Percentiles rank a stretch among this genome's conserved stretches.
These are phyloP conservation scores for Eublepharis macularius DNA, from an alignment of 2,113 vertebrate species.

Conservation along the genomic window DNA sequence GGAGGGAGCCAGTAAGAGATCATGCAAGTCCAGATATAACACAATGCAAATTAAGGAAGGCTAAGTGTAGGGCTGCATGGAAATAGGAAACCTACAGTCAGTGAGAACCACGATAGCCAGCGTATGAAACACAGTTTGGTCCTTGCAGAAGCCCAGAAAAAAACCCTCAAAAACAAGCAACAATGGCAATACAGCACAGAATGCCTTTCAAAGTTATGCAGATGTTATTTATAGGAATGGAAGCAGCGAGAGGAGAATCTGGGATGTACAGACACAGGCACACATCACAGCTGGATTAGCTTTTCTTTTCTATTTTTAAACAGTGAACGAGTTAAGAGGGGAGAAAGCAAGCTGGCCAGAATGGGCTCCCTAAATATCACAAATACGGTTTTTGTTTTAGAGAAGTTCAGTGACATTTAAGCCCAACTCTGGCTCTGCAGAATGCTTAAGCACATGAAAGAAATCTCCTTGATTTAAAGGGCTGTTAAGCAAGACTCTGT, in stretches of 20 bases:
- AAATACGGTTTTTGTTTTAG: not conserved
- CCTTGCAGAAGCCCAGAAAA: slow-evolving; percentile 42
- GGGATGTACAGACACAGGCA: slow-evolving; percentile 65
- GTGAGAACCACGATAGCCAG: slow-evolving; percentile 82
- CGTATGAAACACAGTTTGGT: slow-evolving; percentile 54
- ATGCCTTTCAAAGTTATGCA: slow-evolving; percentile 66
- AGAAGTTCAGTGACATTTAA: not conserved
- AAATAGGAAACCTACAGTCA: slow-evolving; percentile 53
- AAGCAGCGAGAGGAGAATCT: slow-evolving; percentile 82
- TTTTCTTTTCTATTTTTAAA: slow-evolving; percentile 23
- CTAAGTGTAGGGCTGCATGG: not conserved
- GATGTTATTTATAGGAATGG: slow-evolving; percentile 52
- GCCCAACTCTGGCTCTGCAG: not conserved
- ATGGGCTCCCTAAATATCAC: not conserved
- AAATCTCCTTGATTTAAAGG: rapidly evolving
- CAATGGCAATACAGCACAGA: slow-evolving; percentile 62
- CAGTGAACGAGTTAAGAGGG: slow-evolving; percentile 42
- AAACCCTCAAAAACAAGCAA: slow-evolving; percentile 50
- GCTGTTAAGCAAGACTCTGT: rapidly evolving
- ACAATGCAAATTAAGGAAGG: not conserved
- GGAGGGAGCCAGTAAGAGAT: not conserved
- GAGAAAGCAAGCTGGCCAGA: slow-evolving; percentile 7
- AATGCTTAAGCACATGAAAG: not conserved
- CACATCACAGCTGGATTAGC: slow-evolving; percentile 11
- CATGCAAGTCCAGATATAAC: not conserved